Evolutionary conservation across 2,113 vertebrate species (phyloP).

Genomic region (Sus scrofa): T2T-Sscrofa CM000819.6:82255001-82255500

Average conservation of each 20-base stretch:
- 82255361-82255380: neutral
- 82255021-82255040: neutral
- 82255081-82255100: neutral
- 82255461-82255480: neutral
- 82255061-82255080: neutral
- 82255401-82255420: neutral
- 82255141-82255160: neutral
- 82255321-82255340: neutral
- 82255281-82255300: neutral
- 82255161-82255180: constrained; percentile 4
- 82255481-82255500: neutral
- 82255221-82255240: neutral
- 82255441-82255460: neutral
- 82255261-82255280: neutral
- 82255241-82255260: neutral
- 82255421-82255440: neutral
- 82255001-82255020: neutral
- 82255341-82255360: neutral
- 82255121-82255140: neutral
- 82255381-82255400: neutral
- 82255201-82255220: neutral
- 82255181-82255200: neutral
- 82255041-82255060: neutral
- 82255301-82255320: neutral
- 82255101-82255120: neutral